Evolutionary conservation across 2,888 invertebrate species (phyloP), one percentile per base, ranked within the genome.

Genomic region (Pharmacophagus antenor): DNA sequence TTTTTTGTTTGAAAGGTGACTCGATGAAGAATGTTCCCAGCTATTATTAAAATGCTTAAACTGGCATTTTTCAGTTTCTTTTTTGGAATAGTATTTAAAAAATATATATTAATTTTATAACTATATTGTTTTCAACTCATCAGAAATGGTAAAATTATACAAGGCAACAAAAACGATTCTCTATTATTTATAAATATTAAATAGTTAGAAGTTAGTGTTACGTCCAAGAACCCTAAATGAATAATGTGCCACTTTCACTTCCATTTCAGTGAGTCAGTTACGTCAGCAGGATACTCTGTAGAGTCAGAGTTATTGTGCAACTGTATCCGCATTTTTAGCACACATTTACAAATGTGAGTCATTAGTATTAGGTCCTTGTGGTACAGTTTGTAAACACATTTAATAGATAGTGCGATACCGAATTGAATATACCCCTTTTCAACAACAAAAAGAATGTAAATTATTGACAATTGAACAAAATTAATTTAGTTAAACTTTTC

Each of bases 211-310:
- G 12, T 31, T 15, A 37, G 37, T 15, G 2, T 37, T 37, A n/a
- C n/a, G 75, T 70, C 70, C 69, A 66, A 56, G 63, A 37, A 31
- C 49, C 59, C 27, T 54, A 42, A 54, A 59, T 70, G 70, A 71
- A 63, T 80, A 83, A 82, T 81, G 79, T 80, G 77, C 74, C 77
- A 82, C 89, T 89, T 89, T 89, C 89, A 86, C 89, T 85, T 71
- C 83, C 77, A 67, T 52, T 47, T 67, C 71, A 60, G 61, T 88
- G 88, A 88, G 72, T 88, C 88, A 23, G 74, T 84, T 84, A 81
- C 82, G 79, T 71, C 73, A 68, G 66, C 84, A 88, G 88, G 87
- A 87, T 81, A 79, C 76, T 74, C 74, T 75, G 71, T 72, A 68
- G 69, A 71, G 71, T 70, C 66, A 67, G 75, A 74, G 74, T 71